phyloP scores from a whole-genome alignment of 2,888 invertebrate species.

The Pseudolycoriella hygida region DNA sequence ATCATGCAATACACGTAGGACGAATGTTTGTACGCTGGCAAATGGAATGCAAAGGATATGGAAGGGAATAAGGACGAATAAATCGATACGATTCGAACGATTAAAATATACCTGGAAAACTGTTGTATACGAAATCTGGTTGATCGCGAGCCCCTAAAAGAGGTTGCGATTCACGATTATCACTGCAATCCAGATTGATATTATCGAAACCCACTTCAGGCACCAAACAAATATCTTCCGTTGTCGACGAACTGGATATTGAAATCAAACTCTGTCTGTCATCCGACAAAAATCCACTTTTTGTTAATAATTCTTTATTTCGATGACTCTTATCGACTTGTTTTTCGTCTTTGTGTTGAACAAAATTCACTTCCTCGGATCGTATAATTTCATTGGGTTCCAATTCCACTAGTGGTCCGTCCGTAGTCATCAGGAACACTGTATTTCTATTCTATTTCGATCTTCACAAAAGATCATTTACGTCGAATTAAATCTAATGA shows the following conservation, averaged over 20 bases:
- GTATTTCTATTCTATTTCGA: too few relatives aligned
- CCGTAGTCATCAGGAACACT: constrained; percentile 36
- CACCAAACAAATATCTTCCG: constrained; percentile 43
- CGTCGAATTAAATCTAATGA: too few relatives aligned
- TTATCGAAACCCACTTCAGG: constrained; percentile 72
- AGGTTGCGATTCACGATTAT: constrained; percentile 86
- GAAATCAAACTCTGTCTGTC: constrained; percentile 41
- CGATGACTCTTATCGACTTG: neutral
- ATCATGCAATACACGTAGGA: too few relatives aligned
- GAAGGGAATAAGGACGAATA: neutral
- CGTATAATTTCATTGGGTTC: constrained; percentile 18
- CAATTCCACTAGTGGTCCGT: constrained; percentile 42
- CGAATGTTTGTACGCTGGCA: too few relatives aligned
- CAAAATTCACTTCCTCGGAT: neutral
- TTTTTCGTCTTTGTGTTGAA: neutral
- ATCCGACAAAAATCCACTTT: constrained; percentile 26
- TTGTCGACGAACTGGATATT: constrained; percentile 30
- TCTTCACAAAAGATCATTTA: too few relatives aligned
- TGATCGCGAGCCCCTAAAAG: constrained; percentile 66
- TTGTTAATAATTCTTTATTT: constrained; percentile 9
- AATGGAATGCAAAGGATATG: too few relatives aligned
- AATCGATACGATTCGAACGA: neutral
- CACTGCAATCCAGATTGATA: constrained; percentile 55
- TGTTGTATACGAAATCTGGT: constrained; percentile 59
- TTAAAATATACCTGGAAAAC: constrained; percentile 56